Evolutionary conservation across 2,888 invertebrate genomes (phyloP).

Genomic region (Caenorhabditis doughertyi): DNA sequence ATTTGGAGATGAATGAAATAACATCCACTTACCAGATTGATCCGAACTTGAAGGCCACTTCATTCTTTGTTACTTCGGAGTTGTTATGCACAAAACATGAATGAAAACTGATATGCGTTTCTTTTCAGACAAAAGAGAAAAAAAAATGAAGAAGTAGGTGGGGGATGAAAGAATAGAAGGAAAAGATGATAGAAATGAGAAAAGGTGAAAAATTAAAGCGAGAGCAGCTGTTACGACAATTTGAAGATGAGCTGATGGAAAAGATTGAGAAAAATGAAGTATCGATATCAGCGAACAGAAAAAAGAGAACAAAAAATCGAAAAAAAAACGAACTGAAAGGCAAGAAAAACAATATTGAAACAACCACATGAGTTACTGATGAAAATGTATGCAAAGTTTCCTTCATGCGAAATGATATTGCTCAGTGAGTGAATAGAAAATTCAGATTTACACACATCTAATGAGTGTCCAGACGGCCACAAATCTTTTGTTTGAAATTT

Average conservation of each 20-base stretch:
- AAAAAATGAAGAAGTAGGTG: constrained; percentile 13
- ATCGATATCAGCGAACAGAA: constrained; percentile 45
- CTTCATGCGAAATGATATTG: constrained; percentile 47
- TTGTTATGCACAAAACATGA: constrained; percentile 49
- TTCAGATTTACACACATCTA: background rate
- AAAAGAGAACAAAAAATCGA: constrained; percentile 4
- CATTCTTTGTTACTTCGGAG: constrained; percentile 45
- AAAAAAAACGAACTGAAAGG: constrained; percentile 12
- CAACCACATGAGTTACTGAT: constrained; percentile 42
- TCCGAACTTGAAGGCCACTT: constrained; percentile 62
- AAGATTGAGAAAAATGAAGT: constrained; percentile 46
- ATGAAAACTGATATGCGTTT: constrained; percentile 53
- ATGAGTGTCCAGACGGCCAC: background rate
- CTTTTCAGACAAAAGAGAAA: constrained; percentile 35
- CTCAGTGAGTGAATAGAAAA: constrained; percentile 11
- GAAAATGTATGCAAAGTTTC: constrained; percentile 25
- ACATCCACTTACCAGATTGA: constrained; percentile 38
- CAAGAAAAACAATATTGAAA: too few relatives aligned
- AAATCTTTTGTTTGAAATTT: too few relatives aligned
- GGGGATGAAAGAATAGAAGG: constrained; percentile 23
- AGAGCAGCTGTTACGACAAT: constrained; percentile 61
- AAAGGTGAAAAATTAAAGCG: constrained; percentile 62
- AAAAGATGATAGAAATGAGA: constrained; percentile 47
- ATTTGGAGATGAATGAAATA: background rate
- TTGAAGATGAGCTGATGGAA: constrained; percentile 26